Base-by-base conservation (phyloP, 37 sponge, comb jelly and placozoan species). In the Ianthella basta region DNA sequence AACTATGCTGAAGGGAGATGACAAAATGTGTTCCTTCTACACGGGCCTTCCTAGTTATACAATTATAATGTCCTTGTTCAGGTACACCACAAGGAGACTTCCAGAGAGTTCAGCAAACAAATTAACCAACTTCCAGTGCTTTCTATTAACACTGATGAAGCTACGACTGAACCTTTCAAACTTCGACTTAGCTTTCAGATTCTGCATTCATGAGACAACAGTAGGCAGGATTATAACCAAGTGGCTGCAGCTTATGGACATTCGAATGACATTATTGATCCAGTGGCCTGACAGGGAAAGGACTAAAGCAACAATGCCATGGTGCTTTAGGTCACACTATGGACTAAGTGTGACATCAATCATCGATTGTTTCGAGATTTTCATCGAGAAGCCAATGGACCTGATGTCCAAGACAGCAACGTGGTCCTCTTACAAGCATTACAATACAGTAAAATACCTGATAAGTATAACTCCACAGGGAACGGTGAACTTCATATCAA, bases 281-380 rank as follows among this genome's bases (percentile, higher is more conserved):
- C 16, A 21, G 12, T 87, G 88, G 88, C 83, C 88, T 16, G 55
- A 69, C 10, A 59, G 89, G 35, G 80, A 83, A 54, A 13, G 15
- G 10, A 24, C 85, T 19, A 38, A 70, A 37, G n/a, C 80, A 55
- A 84, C 79, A 14, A 74, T 89, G 89, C 84, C 89, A 13, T 79
- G 41, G 21, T 20, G 32, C 15, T 88, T 88, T 34, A 83, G 77
- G 55, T 59, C 81, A 57, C 20, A 56, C 39, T 87, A 82, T 86
- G 86, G 86, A 4, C 44, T 82, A 20, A 82, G 60, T 32, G 82
- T 82, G 18, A 77, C 80, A 68, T 81, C 59, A 57, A 79, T 88
- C 50, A 88, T 88, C 67, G 88, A 88, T 67, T 88, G 88, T 39
- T 88, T 83, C 77, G 83, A 88, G 41, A 15, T 83, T 4, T 88